Evolutionary conservation across 2,888 invertebrate genomes (phyloP).

Genomic region (Pristionchus exspectatus): DNA sequence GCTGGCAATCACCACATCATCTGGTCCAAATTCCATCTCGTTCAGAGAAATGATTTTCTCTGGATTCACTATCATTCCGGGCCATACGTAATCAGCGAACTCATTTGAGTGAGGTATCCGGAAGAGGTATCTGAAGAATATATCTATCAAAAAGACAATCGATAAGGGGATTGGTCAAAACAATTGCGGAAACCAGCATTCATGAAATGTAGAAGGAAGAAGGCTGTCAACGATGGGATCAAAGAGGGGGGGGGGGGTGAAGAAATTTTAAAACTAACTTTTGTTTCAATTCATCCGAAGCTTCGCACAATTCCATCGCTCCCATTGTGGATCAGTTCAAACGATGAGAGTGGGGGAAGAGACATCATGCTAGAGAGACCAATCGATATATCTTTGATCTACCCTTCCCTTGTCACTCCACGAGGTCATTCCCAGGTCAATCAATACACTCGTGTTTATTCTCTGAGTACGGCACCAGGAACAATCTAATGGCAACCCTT

Average conservation of each 20-base stretch:
- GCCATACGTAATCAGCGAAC: conserved; percentile 71
- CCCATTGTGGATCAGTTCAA: neutral
- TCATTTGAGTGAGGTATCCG: conserved; percentile 65
- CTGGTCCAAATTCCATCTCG: conserved; percentile 81
- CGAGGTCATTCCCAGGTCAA: neutral
- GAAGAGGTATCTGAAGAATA: conserved; percentile 60
- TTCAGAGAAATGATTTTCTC: conserved; percentile 72
- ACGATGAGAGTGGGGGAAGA: conserved; percentile 15
- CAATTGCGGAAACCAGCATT: neutral
- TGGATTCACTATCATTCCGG: conserved; percentile 73
- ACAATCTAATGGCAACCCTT: conserved; percentile 8
- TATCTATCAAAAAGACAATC: neutral
- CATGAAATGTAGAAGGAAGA: neutral
- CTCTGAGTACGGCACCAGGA: conserved; percentile 30
- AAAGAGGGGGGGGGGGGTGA: neutral
- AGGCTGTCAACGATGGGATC: too few relatives aligned
- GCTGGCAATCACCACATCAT: conserved; percentile 91
- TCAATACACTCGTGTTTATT: neutral
- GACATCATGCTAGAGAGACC: neutral
- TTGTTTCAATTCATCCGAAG: conserved; percentile 41
- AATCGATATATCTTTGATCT: conserved; percentile 38
- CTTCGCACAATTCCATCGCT: neutral
- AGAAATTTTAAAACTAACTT: conserved; percentile 27
- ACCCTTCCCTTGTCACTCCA: neutral
- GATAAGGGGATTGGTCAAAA: neutral